Evolutionary conservation across 2,113 vertebrate species (phyloP).

Genomic region (Coreoperca whiteheadi): DNA sequence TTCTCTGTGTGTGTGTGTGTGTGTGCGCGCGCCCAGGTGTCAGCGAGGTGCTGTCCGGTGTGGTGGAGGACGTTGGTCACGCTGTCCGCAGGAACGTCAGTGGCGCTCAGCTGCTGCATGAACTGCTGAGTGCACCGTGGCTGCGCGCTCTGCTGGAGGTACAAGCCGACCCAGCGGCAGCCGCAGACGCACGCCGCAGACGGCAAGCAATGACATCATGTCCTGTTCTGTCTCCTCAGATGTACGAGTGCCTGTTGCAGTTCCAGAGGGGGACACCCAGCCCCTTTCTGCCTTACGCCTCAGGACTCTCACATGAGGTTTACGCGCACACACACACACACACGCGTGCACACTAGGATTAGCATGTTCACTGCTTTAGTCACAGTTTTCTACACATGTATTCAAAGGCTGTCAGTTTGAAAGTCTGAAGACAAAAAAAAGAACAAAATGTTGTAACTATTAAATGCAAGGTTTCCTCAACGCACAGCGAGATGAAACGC

Average conservation of each 20-base stretch:
- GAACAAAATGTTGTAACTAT: too few relatives aligned
- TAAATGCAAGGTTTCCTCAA: too few relatives aligned
- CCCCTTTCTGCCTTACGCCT: constrained; percentile 82
- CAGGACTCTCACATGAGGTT: constrained; percentile 86
- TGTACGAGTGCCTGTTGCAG: constrained; percentile 89
- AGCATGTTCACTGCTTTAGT: too few relatives aligned
- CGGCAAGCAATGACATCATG: background rate
- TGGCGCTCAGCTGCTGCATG: constrained; percentile 87
- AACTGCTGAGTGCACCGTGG: constrained; percentile 90
- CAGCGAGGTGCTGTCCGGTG: constrained; percentile 84
- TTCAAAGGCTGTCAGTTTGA: too few relatives aligned
- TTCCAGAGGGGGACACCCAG: constrained; percentile 81
- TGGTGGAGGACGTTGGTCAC: constrained; percentile 86
- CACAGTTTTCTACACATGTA: too few relatives aligned
- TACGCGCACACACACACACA: constrained; percentile 17
- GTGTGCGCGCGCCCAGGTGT: constrained; percentile 76
- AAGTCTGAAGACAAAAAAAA: too few relatives aligned
- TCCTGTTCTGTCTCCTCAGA: constrained; percentile 82
- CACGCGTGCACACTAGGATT: background rate
- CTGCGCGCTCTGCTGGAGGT: constrained; percentile 91
- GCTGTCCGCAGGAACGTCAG: constrained; percentile 85
- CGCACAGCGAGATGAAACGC: too few relatives aligned
- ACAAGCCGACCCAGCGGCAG: background rate
- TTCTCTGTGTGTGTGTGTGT: constrained; percentile 3
- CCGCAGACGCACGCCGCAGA: too few relatives aligned